Percentiles rank a stretch among this genome's conserved stretches.
Evolutionary conservation across 2,888 invertebrate genomes (phyloP).

Genomic region (Meta bourneti): DNA sequence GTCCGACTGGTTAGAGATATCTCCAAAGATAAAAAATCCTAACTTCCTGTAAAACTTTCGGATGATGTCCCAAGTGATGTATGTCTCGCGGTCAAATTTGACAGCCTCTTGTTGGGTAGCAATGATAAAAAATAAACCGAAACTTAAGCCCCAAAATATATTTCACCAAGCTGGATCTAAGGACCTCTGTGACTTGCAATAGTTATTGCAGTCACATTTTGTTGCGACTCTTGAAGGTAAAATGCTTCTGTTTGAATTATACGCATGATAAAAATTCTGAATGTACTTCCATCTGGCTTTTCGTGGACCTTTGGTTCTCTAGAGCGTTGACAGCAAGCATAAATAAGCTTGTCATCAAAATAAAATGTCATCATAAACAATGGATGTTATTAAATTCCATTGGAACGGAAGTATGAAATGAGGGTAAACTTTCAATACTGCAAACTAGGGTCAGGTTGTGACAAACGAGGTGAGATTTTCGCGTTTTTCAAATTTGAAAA

Average conservation of each 20-base stretch:
- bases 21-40: not conserved
- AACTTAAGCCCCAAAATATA: constrained; percentile 12
- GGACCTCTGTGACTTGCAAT: not conserved
- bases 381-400: too few relatives aligned
- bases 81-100: not conserved
- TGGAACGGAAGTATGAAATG: too few relatives aligned
- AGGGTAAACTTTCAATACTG: too few relatives aligned
- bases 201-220: constrained; percentile 28
- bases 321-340: not conserved
- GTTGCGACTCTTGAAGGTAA: not conserved
- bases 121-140: not conserved
- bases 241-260: not conserved
- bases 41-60: not conserved
- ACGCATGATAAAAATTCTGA: not conserved
- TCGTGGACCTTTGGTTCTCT: not conserved
- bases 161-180: not conserved
- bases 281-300: not conserved
- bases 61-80: not conserved
- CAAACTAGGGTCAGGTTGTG: too few relatives aligned
- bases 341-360: not conserved
- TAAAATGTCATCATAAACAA: not conserved
- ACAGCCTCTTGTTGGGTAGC: not conserved
- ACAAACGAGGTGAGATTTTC: too few relatives aligned
- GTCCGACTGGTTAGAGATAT: not conserved
- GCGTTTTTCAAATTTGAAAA: too few relatives aligned